Evolutionary conservation across 1,140 invertebrate genomes (phyloP), one percentile per base, ranked within the genome.

Genomic region (Drosophila mojavensis): DNA sequence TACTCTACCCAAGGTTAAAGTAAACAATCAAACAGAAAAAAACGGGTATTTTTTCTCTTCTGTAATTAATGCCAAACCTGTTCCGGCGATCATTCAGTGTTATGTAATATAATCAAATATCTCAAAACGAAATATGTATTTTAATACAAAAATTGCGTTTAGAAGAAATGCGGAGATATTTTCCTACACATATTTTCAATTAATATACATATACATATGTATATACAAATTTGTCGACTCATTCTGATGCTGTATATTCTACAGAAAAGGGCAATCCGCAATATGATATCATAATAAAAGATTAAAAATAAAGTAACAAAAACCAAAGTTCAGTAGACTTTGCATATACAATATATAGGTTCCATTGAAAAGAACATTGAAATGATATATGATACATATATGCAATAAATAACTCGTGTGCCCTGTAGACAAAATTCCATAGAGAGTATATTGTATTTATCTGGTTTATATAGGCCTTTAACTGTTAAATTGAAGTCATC

Each of bases 51-150:
- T 61, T 51, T 72, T 66, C 43, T 72, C 58, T 50, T 56, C 15
- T 62, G 43, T 69, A 64, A 75, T 75, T 75, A 70, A 55, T 47
- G 66, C 24, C 54, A 75, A 75, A 75, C 72, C 67, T 59, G 72
- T 75, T 75, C 67, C 67, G 72, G 67, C 60, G 53, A 61, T 26
- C 68, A 63, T 59, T 62, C 15, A 24, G 1, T 24, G 48, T 72
- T 74, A 74, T 74, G 71, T 69, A 74, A 74, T 30, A 43, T 41
- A n/a, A 50, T 50, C 17, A 50, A 50, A 50, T 50, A 50, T 26
- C 20, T 20, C 10, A 17, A 11, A 50, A 28, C 64, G 36, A 33
- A 33, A 33, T 33, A 63, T 63, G 9, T 13, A 62, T 45, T 45
- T 45, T 45, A 45, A 6, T 45, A 17, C 15, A 53, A 60, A 68